These are phyloP conservation scores for Rotaria magnacalcarata DNA, from an alignment of 2,888 invertebrate species.

Conservation along the genomic window DNA sequence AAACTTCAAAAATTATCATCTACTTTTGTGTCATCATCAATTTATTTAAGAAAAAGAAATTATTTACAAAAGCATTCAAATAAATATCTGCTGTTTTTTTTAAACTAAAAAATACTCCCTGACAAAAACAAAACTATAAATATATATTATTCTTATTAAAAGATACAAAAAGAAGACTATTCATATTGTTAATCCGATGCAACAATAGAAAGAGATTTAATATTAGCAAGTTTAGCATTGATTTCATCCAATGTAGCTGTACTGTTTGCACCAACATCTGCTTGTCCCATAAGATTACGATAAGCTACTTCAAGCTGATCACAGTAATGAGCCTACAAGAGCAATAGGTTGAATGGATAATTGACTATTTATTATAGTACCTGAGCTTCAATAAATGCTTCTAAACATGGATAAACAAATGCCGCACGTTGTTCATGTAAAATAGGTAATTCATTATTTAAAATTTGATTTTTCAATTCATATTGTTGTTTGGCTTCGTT, in stretches of 20 bases:
- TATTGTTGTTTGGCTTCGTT: conserved; percentile 31
- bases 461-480: conserved; percentile 30
- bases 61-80: conserved; percentile 17
- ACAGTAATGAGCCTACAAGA: conserved; percentile 1
- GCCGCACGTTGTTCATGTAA: conserved; percentile 28
- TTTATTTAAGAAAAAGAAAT: no score
- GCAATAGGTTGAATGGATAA: no score
- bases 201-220: conserved; percentile 17
- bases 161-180: not conserved
- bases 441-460: conserved; percentile 22
- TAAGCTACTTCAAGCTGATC: not conserved
- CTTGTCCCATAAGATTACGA: not conserved
- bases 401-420: conserved; percentile 35
- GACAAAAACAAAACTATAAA: conserved; percentile 12
- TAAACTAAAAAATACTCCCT: conserved; percentile 1
- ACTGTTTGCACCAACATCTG: not conserved
- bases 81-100: conserved; percentile 3
- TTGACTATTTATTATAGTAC: not conserved
- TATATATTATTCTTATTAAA: not conserved
- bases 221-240: not conserved
- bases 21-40: no score
- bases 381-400: conserved; percentile 33
- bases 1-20: no score
- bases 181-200: conserved; percentile 19
- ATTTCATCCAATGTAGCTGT: conserved; percentile 13